phyloP scores from a whole-genome alignment of 2,888 invertebrate genomes.

The Papilio elwesi region DNA sequence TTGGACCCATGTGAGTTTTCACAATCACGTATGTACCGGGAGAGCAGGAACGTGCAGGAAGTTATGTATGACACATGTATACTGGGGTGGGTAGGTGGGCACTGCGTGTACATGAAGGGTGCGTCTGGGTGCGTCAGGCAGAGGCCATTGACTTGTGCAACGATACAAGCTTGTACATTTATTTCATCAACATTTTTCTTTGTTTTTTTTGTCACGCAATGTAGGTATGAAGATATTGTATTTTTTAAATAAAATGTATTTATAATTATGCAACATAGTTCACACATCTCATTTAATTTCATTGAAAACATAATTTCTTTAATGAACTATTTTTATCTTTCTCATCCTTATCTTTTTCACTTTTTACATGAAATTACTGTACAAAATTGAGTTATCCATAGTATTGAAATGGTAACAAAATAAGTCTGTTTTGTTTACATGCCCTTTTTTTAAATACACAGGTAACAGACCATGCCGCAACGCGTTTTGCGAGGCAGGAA shows the following conservation, averaged over 20 bases:
- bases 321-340: background rate
- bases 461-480: no score
- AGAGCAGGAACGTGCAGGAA: slow-evolving; percentile 57
- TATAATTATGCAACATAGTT: no score
- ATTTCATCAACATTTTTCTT: background rate
- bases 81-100: slow-evolving; percentile 51
- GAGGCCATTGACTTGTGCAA: slow-evolving; percentile 14
- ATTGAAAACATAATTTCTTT: background rate
- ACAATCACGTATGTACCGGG: slow-evolving; percentile 80
- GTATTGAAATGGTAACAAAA: no score
- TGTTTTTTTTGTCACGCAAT: background rate
- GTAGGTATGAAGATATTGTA: no score
- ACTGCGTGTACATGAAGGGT: slow-evolving; percentile 42
- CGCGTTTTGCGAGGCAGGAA: no score
- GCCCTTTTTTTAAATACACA: no score
- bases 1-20: slow-evolving; percentile 77
- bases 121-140: slow-evolving; percentile 29
- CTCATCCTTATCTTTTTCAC: no score
- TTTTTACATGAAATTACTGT: no score
- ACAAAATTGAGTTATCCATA: no score
- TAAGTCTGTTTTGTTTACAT: no score
- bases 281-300: no score
- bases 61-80: slow-evolving; percentile 57
- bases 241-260: no score
- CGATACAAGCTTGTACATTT: background rate